Base-by-base conservation (phyloP, 2,888 invertebrate genomes). In the Ptychoptera albimana region DNA sequence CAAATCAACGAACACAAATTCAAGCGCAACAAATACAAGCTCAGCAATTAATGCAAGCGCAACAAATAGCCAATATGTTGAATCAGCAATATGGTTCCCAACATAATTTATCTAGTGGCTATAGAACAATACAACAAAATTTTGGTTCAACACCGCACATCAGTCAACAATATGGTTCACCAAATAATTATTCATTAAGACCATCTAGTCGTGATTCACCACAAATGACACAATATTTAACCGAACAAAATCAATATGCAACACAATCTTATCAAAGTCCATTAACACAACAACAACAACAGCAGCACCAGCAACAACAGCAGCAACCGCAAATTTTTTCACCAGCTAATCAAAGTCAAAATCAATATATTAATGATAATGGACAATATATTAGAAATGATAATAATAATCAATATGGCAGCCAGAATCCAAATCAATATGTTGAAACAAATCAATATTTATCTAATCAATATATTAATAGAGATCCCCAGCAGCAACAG, bases 1-100 rank as follows among this genome's bases (percentile, higher is more conserved):
- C 88, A 48, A 79, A 77, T 50, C 87, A 89, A 59, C 83, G 84
- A 60, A 78, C 74, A 63, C 81, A 81, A 64, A 78, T 82, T 55
- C 80, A 75, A 60, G 70, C 69, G 37, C 67, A 69, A 51, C 72
- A 76, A 54, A 71, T 74, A 54, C 75, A 77, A 52, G 64, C 64
- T 45, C 73, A 73, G 54, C 61, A 75, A 53, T 67, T 75, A 58
- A 61, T 68, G 50, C 71, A 71, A 53, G 70, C 71, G 45, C 72
- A 72, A 54, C 71, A 72, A 55, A 69, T 70, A 51, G 63, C 64
- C 48, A 64, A 64, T 51, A 63, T 65, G 60, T 54, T 65, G 49
- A 61, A 60, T 47, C 63, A 75, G 51, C 72, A 69, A 14, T 71
- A 70, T 43, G 70, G 71, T 14, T 72, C 72, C 43, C 68, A 69